Evolutionary conservation across 2,888 invertebrate genomes (phyloP).

Genomic region (Leptopilina drosophilae): DNA sequence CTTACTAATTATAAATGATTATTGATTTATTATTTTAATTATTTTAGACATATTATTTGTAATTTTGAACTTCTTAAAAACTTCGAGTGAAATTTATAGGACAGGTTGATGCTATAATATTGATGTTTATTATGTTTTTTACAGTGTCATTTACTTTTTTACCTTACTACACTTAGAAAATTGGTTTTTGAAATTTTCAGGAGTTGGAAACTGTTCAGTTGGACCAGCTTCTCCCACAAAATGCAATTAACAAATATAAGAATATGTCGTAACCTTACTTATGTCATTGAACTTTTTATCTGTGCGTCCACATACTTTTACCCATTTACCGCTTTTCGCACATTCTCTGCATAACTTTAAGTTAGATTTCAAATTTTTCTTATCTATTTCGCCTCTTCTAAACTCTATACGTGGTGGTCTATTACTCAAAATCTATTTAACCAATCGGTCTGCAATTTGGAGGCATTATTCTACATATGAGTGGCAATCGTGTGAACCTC

Average conservation of each 20-base stretch:
- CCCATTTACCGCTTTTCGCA: not conserved
- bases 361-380: constrained; percentile 33
- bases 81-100: no score
- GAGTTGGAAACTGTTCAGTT: not conserved
- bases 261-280: no score
- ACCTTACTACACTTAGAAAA: not conserved
- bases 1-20: no score
- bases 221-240: constrained; percentile 5
- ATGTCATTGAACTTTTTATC: not conserved
- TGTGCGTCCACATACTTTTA: constrained; percentile 4
- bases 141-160: not conserved
- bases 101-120: not conserved
- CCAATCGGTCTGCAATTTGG: no score
- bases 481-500: no score
- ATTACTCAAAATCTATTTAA: no score
- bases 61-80: no score
- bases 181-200: not conserved
- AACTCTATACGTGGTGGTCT: not conserved
- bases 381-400: not conserved
- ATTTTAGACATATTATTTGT: no score
- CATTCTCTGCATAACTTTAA: constrained; percentile 6
- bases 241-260: constrained; percentile 24
- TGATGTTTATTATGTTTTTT: not conserved
- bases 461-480: no score
- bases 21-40: no score